Conservation (phyloP, 2,113 vertebrate genomes). For the Cranoglanis bouderius region DNA sequence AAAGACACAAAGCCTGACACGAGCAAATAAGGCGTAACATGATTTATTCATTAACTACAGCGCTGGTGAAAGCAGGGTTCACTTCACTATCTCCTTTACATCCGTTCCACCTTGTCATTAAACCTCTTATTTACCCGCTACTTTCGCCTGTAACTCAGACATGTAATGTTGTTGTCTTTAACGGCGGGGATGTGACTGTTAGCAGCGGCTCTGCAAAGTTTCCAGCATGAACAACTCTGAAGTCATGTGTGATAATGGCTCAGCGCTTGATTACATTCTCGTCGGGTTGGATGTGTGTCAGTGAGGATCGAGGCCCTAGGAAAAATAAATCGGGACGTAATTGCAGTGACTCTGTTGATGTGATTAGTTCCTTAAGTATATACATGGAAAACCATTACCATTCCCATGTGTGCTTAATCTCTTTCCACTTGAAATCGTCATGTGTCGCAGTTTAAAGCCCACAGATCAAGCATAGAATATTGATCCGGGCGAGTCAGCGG, state of each 20-base stretch:
- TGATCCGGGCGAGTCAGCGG: conserved; percentile 34
- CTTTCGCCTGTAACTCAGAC: not conserved
- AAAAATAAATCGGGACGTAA: conserved; percentile 74
- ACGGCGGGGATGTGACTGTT: conserved; percentile 10
- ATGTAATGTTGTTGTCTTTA: not conserved
- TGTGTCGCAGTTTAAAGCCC: conserved; percentile 47
- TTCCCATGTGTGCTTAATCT: conserved; percentile 68
- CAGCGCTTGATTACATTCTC: conserved; percentile 56
- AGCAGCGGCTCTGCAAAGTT: conserved; percentile 47
- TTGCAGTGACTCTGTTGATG: conserved; percentile 72
- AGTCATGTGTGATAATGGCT: conserved; percentile 57
- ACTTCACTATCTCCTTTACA: not conserved
- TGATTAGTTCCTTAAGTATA: conserved; percentile 70
- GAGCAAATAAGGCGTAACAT: conserved; percentile 15
- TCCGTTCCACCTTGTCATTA: not conserved
- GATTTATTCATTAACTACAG: not conserved
- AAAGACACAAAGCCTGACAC: conserved; percentile 29
- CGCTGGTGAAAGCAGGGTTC: not conserved
- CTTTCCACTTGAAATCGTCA: conserved; percentile 53
- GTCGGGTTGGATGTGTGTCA: conserved; percentile 58
- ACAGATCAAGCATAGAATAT: conserved; percentile 48
- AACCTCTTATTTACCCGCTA: not conserved
- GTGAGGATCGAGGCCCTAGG: conserved; percentile 61
- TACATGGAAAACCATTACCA: conserved; percentile 70
- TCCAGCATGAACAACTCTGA: conserved; percentile 51